Evolutionary conservation across 2,888 invertebrate genomes (phyloP).

Genomic region (Leptinotarsa rubiginosa): DNA sequence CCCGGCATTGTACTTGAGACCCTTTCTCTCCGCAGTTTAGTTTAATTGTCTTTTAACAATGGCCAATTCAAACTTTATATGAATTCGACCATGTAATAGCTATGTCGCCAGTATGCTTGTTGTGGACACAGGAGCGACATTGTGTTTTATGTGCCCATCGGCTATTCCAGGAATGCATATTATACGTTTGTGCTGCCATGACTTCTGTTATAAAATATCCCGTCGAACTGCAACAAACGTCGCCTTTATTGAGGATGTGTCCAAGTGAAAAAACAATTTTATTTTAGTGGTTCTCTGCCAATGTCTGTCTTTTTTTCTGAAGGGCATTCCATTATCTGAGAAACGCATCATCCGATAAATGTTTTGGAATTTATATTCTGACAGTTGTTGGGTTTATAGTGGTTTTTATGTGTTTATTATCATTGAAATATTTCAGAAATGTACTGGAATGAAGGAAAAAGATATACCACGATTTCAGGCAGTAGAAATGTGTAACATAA

Average conservation of each 20-base stretch:
- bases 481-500: too few species aligned
- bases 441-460: too few species aligned
- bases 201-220: not conserved
- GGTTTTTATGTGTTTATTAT: not conserved
- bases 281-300: not conserved
- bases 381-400: not conserved
- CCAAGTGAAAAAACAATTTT: constrained; percentile 10
- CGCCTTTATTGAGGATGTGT: constrained; percentile 11
- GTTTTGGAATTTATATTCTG: not conserved
- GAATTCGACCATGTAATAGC: constrained; percentile 5
- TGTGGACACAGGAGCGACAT: constrained; percentile 32
- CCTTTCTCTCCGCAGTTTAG: not conserved
- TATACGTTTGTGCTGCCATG: constrained; percentile 24
- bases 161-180: constrained; percentile 35
- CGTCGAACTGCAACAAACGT: not conserved
- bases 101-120: constrained; percentile 20
- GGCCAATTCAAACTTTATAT: not conserved
- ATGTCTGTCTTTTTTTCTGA: not conserved
- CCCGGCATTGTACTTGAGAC: not conserved
- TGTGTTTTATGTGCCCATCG: constrained; percentile 33
- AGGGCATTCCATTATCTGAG: not conserved
- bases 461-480: too few species aligned
- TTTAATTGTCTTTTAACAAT: constrained; percentile 7
- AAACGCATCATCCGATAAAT: not conserved
- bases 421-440: not conserved